Percentiles rank a stretch among this genome's conserved stretches.
phyloP scores from a whole-genome alignment of 2,797 vertebrate genomes.

The Intellagama lesueurii region DNA sequence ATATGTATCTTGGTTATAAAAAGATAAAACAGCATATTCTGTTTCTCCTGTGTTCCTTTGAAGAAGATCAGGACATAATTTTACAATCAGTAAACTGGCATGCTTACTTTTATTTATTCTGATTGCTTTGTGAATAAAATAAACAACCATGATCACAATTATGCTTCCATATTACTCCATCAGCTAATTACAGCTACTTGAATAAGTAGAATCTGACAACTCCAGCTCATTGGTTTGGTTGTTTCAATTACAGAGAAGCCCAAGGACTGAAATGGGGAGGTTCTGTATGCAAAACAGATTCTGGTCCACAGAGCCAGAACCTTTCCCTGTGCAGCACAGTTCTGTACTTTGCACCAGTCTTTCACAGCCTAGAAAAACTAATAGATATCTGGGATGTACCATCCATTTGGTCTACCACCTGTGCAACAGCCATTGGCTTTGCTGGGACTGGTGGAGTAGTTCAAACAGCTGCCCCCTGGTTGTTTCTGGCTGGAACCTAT shows the following conservation, averaged over 20 bases:
- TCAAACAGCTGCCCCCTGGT: not conserved
- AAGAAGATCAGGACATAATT: not conserved
- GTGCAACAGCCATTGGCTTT: not conserved
- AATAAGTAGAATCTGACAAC: not conserved
- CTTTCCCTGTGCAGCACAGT: not conserved
- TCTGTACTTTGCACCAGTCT: not conserved
- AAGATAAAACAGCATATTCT: constrained; percentile 9
- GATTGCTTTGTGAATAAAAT: not conserved
- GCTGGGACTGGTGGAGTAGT: not conserved
- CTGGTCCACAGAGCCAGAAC: no score
- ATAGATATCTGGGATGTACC: not conserved
- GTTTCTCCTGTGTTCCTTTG: not conserved
- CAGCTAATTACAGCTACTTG: not conserved
- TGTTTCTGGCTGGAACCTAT: not conserved
- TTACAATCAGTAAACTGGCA: not conserved
- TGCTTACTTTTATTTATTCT: not conserved
- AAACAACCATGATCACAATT: not conserved
- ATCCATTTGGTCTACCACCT: not conserved
- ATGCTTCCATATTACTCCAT: not conserved
- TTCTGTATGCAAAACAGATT: not conserved
- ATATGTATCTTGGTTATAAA: not conserved
- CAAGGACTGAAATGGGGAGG: not conserved
- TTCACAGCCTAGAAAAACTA: not conserved
- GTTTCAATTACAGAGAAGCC: not conserved
- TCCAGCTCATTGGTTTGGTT: not conserved